phyloP scores from a whole-genome alignment of 30 jellyfish, hydroid and myxozoan genomes.

The Cassiopea andromeda region DNA sequence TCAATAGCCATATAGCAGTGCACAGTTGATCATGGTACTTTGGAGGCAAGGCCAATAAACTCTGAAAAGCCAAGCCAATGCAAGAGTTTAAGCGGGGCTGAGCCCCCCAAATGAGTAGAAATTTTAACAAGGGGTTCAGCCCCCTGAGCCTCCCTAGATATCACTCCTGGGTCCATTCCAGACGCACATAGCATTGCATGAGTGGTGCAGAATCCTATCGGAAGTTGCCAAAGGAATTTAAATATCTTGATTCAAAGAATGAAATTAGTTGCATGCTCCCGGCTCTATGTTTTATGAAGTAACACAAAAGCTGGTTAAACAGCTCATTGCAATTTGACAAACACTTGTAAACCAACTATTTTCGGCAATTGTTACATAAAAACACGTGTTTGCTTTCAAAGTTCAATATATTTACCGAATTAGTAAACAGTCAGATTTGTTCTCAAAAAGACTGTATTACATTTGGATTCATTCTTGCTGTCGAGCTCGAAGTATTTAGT shows the following conservation, averaged over 20 bases:
- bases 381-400: neutral
- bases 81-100: no score
- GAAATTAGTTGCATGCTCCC: neutral
- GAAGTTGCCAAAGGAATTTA: neutral
- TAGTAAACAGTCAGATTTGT: neutral
- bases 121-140: no score
- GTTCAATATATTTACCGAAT: neutral
- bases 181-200: neutral
- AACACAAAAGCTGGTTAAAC: neutral
- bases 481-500: neutral
- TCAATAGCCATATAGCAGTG: no score
- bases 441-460: neutral
- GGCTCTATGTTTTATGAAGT: neutral
- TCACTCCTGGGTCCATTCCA: no score
- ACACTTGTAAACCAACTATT: neutral
- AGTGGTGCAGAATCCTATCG: neutral
- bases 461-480: neutral
- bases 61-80: no score
- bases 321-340: neutral
- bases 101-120: no score
- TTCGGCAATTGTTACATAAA: neutral
- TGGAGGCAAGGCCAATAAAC: no score
- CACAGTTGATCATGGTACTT: no score
- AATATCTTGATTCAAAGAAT: neutral
- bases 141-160: no score